Base-by-base conservation (phyloP, 2,888 invertebrate species). In the Anthrax anthrax region DNA sequence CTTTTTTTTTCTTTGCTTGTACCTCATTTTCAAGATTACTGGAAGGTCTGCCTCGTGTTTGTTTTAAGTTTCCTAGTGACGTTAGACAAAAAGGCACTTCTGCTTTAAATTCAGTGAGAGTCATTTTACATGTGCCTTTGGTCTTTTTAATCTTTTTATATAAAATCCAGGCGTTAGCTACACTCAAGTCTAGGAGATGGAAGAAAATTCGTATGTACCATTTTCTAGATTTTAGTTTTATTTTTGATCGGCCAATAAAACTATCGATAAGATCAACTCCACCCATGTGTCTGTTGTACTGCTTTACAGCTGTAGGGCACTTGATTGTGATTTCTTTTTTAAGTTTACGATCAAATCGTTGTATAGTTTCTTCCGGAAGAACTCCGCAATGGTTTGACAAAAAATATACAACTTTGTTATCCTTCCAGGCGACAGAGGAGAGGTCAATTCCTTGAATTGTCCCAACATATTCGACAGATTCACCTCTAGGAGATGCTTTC, bases 401-500 rank as follows among this genome's bases (percentile, higher is more conserved):
- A 37, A 50, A 43, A 39, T 29, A 47, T 14, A 46, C 48, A 16
- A 48, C 23, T 48, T 47, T 50, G 41, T 47, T 50, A 18, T 51
- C 50, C 36, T 50, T 50, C 47, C 44, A 50, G 18, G 37, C 45
- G 29, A 48, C 49, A 27, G 48, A 47, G 42, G 42, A 40, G 5
- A 51, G 32, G 34, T 50, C 48, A 14, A 44, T 39, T 1, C 42
- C 48, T 29, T 50, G 47, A 36, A 49, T 29, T 23, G 43, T 43
- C 23, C 49, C 48, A 29, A 50, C 48, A 23, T 46, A 52, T 47
- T 51, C 46, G 37, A 42, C 47, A 18, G 49, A 47, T 46, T 46
- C 47, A 17, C 51, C 48, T 37, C 49, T 47, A 36, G 45, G 44
- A 48, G 48, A 48, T 37, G 50, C 50, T 39, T 40, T 43, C 10